Conservation (phyloP, 2,888 invertebrate genomes). For the Caenorhabditis sp. region DNA sequence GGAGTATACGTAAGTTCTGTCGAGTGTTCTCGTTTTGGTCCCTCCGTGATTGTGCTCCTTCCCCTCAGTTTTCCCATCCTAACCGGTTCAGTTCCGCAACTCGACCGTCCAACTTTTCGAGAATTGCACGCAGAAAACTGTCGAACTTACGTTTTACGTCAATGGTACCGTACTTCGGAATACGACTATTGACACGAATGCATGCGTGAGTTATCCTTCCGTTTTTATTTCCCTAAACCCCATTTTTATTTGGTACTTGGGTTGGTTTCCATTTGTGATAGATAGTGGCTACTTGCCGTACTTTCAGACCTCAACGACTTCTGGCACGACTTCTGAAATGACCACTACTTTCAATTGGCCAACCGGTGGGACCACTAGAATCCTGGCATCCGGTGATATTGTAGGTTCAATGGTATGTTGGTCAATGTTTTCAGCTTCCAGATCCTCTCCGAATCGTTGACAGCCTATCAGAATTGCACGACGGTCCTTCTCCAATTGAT, state of each 20-base stretch:
- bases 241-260: background rate
- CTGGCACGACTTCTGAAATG: background rate
- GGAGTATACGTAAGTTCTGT: conserved; percentile 19
- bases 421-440: conserved; percentile 2
- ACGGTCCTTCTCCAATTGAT: conserved; percentile 19
- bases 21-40: background rate
- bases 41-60: background rate
- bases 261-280: background rate
- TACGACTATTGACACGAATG: conserved; percentile 2
- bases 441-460: conserved; percentile 19
- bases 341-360: conserved; percentile 31
- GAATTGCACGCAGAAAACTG: conserved; percentile 15
- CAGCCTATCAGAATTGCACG: conserved; percentile 28
- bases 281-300: background rate
- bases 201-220: conserved; percentile 13
- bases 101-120: conserved; percentile 1
- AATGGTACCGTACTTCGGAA: conserved; percentile 13
- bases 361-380: conserved; percentile 26
- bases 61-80: background rate
- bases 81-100: conserved; percentile 18
- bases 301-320: background rate
- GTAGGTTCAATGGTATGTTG: no score
- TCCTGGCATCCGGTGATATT: conserved; percentile 22
- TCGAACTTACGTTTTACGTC: conserved; percentile 1
- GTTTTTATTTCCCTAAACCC: background rate